phyloP scores from a whole-genome alignment of 1,140 invertebrate species.

The Papilio machaon region DNA sequence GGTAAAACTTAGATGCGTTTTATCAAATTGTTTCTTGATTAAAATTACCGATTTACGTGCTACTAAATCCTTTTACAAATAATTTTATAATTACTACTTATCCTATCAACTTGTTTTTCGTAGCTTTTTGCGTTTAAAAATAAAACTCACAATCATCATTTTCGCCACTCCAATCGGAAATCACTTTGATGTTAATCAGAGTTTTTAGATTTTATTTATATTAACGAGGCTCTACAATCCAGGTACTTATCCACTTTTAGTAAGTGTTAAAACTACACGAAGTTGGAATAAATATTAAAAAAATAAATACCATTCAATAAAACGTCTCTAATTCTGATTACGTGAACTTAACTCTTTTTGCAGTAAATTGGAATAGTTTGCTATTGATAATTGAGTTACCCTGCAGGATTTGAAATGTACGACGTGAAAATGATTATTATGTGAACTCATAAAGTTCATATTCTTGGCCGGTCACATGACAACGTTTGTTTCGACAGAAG shows the following conservation, averaged over 20 bases:
- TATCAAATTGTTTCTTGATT: neutral
- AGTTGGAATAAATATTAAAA: conserved; percentile 18
- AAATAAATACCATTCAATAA: neutral
- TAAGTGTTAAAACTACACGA: neutral
- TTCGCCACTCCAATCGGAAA: neutral
- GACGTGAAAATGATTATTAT: too few species aligned
- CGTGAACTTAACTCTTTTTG: neutral
- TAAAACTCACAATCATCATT: neutral
- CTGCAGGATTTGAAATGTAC: too few species aligned
- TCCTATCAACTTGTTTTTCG: neutral
- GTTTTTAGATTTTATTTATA: conserved; percentile 3
- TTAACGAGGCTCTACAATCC: conserved; percentile 1
- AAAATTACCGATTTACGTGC: neutral
- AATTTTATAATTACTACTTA: neutral
- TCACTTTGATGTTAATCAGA: conserved; percentile 6
- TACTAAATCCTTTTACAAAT: neutral
- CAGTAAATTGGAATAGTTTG: too few species aligned
- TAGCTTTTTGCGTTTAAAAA: neutral
- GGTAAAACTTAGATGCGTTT: too few species aligned
- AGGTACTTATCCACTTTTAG: conserved; percentile 2
- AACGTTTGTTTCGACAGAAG: neutral
- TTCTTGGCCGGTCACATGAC: neutral
- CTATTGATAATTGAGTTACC: too few species aligned
- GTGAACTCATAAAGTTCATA: neutral
- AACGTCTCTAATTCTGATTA: neutral